Conservation (phyloP, 2,113 vertebrate species). For the Carollia perspicillata region DNA sequence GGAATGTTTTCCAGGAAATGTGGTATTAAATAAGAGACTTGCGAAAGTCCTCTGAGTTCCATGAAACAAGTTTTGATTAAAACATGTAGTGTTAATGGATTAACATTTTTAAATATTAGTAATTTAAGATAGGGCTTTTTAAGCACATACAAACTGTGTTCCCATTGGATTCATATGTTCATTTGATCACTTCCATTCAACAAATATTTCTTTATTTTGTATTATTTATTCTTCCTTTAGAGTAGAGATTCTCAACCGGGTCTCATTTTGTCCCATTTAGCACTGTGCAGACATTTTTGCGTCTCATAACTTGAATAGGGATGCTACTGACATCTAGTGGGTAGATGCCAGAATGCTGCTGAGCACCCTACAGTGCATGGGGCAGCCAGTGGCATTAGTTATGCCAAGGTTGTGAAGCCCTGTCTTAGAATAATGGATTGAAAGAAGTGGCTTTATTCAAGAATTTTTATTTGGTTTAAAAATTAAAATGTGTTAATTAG, state of each 20-base stretch:
- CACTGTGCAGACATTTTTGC: not conserved
- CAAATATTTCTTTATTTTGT: not conserved
- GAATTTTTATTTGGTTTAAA: not conserved
- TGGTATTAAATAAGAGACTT: conserved; percentile 37
- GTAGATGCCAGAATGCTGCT: not conserved
- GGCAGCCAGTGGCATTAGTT: not conserved
- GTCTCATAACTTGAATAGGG: not conserved
- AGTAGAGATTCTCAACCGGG: not conserved
- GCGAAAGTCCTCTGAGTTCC: not conserved
- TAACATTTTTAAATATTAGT: not conserved
- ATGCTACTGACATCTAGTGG: not conserved
- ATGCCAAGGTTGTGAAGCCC: not conserved
- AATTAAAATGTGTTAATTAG: not conserved
- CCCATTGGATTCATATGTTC: not conserved
- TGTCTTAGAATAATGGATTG: not conserved
- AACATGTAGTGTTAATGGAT: not conserved
- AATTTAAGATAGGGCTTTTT: not conserved
- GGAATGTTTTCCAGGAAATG: not conserved
- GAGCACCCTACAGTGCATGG: not conserved
- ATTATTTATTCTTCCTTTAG: not conserved
- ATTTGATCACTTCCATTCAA: not conserved
- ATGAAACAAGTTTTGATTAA: not conserved
- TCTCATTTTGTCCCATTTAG: not conserved
- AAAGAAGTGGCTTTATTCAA: not conserved
- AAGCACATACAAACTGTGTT: not conserved